These are phyloP conservation scores for Acrobasis consociella DNA, from an alignment of 2,888 invertebrate genomes.

Conservation along the genomic window DNA sequence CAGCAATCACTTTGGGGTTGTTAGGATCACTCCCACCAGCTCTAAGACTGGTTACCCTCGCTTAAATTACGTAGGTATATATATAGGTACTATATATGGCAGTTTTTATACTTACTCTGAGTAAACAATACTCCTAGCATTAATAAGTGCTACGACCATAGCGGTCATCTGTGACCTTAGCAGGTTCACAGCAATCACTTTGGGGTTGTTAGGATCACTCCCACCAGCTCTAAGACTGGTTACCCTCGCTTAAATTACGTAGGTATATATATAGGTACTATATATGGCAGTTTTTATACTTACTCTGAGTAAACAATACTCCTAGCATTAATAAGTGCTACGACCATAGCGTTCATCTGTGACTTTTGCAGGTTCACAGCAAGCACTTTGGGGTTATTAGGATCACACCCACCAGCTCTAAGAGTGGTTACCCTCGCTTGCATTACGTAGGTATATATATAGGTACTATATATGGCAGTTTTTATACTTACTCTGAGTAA, in stretches of 20 bases:
- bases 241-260: slow-evolving; percentile 84
- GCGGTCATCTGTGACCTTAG: slow-evolving; percentile 83
- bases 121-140: slow-evolving; percentile 44
- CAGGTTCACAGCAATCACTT: slow-evolving; percentile 79
- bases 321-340: slow-evolving; percentile 75
- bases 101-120: slow-evolving; percentile 30
- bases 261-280: slow-evolving; percentile 62
- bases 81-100: neutral
- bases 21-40: slow-evolving; percentile 78
- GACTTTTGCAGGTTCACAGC: slow-evolving; percentile 83
- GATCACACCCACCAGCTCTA: slow-evolving; percentile 74
- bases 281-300: neutral
- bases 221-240: slow-evolving; percentile 73
- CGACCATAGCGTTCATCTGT: slow-evolving; percentile 81
- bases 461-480: neutral
- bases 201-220: slow-evolving; percentile 79
- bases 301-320: slow-evolving; percentile 36
- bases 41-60: no score
- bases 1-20: slow-evolving; percentile 78
- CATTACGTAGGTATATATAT: slow-evolving; percentile 84
- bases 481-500: slow-evolving; percentile 5
- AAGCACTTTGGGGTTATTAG: slow-evolving; percentile 78
- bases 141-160: slow-evolving; percentile 81
- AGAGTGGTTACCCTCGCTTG: slow-evolving; percentile 81
- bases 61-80: no score